Evolutionary conservation across 2,888 invertebrate genomes (phyloP).

Genomic region (Oxycera nigricornis): DNA sequence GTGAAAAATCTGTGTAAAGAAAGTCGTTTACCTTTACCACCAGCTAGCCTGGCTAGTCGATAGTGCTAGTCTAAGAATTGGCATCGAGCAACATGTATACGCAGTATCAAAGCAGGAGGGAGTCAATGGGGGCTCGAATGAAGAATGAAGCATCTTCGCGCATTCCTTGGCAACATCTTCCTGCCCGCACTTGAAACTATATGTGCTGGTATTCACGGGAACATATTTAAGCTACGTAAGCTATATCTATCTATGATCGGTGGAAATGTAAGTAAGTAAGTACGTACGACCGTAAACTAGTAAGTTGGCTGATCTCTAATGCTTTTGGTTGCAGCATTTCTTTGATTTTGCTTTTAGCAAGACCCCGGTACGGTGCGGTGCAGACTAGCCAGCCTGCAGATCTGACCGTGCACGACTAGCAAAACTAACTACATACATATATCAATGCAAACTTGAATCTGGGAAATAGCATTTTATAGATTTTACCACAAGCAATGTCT

Average conservation of each 20-base stretch:
- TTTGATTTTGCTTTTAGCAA: not conserved
- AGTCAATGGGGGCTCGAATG: not conserved
- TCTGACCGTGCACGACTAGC: not conserved
- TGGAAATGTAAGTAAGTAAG: conserved; percentile 16
- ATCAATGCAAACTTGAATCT: conserved; percentile 1
- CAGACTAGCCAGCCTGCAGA: not conserved
- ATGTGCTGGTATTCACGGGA: conserved; percentile 1
- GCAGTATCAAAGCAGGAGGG: not conserved
- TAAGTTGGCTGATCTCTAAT: not conserved
- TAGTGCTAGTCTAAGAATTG: not conserved
- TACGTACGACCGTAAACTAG: too few relatives aligned
- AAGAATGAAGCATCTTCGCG: conserved; percentile 22
- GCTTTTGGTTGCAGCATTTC: conserved; percentile 2
- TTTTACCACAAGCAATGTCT: conserved; percentile 4
- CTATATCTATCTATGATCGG: not conserved
- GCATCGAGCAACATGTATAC: not conserved
- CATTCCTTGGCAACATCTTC: conserved; percentile 22
- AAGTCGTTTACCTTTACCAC: conserved; percentile 38
- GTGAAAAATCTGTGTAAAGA: conserved; percentile 40
- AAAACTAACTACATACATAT: not conserved
- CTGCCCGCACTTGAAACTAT: conserved; percentile 1
- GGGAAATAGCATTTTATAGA: conserved; percentile 17
- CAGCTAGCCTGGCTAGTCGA: not conserved
- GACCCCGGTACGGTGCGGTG: not conserved
- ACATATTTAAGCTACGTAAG: not conserved